phyloP scores from a whole-genome alignment of 2,113 vertebrate species.

The Pao palembangensis region DNA sequence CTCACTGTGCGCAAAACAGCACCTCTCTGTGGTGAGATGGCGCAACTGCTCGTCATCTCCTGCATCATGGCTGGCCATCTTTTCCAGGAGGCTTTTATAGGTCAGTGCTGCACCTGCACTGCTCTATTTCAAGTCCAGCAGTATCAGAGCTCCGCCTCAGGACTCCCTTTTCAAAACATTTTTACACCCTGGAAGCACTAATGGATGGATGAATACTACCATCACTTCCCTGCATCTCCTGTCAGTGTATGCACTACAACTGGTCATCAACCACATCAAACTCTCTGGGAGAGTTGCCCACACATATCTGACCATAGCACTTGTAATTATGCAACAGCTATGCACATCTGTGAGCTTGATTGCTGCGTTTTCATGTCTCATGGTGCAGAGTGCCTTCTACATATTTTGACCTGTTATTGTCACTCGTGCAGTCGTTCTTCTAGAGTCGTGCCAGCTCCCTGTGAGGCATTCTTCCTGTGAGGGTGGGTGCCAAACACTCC shows the following conservation, averaged over 20 bases:
- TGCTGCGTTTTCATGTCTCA: no score
- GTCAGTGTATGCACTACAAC: slow-evolving; percentile 23
- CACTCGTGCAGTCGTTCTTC: no score
- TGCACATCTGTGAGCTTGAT: no score
- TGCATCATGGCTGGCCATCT: slow-evolving; percentile 16
- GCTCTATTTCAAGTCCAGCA: slow-evolving; percentile 45
- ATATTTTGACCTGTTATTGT: no score
- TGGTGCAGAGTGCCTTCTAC: no score
- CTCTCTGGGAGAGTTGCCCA: slow-evolving; percentile 70
- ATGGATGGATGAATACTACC: slow-evolving; percentile 1
- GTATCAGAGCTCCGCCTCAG: slow-evolving; percentile 32
- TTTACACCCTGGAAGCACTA: slow-evolving; percentile 10
- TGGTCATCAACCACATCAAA: slow-evolving; percentile 31
- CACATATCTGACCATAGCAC: slow-evolving; percentile 37
- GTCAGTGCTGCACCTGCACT: slow-evolving; percentile 27
- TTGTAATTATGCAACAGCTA: slow-evolving; percentile 24
- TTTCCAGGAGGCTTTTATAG: slow-evolving; percentile 32
- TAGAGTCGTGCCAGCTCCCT: no score
- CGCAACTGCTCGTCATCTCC: slow-evolving; percentile 38
- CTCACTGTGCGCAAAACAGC: slow-evolving; percentile 16
- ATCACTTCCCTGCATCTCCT: slow-evolving; percentile 4
- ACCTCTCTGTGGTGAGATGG: slow-evolving; percentile 54
- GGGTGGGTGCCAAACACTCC: slow-evolving; percentile 2
- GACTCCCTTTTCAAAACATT: slow-evolving; percentile 17
- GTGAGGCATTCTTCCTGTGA: no score